phyloP scores from a whole-genome alignment of 2,113 vertebrate species.

The Tauraco erythrolophus region DNA sequence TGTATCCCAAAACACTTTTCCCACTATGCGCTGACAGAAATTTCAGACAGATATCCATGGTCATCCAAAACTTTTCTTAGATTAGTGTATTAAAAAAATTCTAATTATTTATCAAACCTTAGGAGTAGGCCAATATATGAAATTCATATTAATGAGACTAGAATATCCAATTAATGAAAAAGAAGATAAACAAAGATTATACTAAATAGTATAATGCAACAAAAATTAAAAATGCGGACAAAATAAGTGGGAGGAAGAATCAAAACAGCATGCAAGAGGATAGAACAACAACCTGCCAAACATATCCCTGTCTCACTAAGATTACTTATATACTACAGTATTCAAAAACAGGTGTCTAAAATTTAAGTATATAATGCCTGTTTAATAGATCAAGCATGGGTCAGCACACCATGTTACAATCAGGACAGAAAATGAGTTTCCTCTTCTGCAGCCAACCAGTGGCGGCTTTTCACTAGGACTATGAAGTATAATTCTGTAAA shows the following conservation, averaged over 20 bases:
- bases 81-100: not conserved
- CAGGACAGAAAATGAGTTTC: not conserved
- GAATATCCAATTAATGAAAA: not conserved
- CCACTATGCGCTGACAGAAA: not conserved
- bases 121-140: not conserved
- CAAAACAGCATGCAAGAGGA: not conserved
- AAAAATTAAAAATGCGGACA: not conserved
- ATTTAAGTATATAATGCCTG: not conserved
- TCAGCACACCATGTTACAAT: not conserved
- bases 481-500: not conserved
- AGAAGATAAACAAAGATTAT: not conserved
- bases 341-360: not conserved
- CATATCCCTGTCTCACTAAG: not conserved
- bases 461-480: not conserved
- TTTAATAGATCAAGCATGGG: not conserved
- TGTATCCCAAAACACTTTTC: not conserved
- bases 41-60: not conserved
- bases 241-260: not conserved
- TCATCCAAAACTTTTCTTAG: not conserved
- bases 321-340: not conserved
- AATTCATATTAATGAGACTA: not conserved
- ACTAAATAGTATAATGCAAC: not conserved
- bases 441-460: not conserved
- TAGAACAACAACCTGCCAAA: conserved; percentile 17
- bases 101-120: not conserved